phyloP scores from a whole-genome alignment of 2,797 vertebrate species.

The Hemibagrus guttatus region DNA sequence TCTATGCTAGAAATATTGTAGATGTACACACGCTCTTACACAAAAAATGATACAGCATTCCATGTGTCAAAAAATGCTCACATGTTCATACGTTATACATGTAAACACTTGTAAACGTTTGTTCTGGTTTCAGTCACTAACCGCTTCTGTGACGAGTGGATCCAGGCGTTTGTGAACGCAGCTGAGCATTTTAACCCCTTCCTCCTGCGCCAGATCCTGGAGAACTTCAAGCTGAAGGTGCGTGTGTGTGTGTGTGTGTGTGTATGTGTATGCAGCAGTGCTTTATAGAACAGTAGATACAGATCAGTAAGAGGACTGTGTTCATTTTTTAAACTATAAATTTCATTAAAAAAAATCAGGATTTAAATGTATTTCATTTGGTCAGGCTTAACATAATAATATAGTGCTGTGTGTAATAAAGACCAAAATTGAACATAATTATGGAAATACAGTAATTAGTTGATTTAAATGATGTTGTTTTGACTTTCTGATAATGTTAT shows the following conservation, averaged over 20 bases:
- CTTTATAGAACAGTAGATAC: background rate
- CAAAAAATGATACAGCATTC: background rate
- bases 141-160: slow-evolving; percentile 96
- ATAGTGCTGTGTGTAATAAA: background rate
- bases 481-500: background rate
- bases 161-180: slow-evolving; percentile 87
- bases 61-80: background rate
- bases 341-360: background rate
- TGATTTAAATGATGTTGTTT: background rate
- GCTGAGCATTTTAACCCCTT: slow-evolving; percentile 90
- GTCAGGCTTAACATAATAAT: background rate
- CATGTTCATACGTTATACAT: background rate
- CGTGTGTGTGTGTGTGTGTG: slow-evolving; percentile 13
- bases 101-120: background rate
- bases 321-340: background rate
- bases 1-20: background rate
- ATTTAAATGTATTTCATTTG: background rate
- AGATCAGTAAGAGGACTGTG: background rate
- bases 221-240: slow-evolving; percentile 99
- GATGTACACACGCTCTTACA: background rate
- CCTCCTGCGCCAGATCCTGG: slow-evolving; percentile 91
- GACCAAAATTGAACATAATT: background rate
- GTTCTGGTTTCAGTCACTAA: slow-evolving; percentile 81
- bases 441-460: background rate
- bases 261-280: background rate